phyloP scores from a whole-genome alignment of 1,140 invertebrate genomes.

The Coptotermes formosanus region DNA sequence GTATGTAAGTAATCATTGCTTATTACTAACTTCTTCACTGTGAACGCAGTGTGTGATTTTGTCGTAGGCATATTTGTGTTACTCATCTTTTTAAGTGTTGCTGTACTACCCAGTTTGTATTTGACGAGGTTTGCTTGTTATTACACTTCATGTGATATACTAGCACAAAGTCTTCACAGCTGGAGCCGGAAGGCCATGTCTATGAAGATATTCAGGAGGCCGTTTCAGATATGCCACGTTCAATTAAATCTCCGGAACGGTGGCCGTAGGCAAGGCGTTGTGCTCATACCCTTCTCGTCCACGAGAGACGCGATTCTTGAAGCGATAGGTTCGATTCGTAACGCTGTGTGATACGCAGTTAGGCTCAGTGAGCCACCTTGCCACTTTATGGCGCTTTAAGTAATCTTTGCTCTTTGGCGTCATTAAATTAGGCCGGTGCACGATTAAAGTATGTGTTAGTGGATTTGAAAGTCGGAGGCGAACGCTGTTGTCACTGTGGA shows the following conservation, averaged over 20 bases:
- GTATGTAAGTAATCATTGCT: too few relatives aligned
- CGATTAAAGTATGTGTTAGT: neutral
- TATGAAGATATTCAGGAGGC: neutral
- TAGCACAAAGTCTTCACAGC: neutral
- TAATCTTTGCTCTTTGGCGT: neutral
- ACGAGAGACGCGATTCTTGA: neutral
- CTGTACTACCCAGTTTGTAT: too few relatives aligned
- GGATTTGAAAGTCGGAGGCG: neutral
- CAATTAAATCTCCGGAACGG: neutral
- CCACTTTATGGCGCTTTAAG: neutral
- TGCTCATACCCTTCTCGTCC: neutral
- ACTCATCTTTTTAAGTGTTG: too few relatives aligned
- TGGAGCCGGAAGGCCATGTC: neutral
- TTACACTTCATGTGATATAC: too few relatives aligned
- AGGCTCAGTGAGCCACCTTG: neutral
- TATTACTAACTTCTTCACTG: too few relatives aligned
- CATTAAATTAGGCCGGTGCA: neutral
- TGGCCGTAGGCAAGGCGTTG: neutral
- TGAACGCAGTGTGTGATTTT: too few relatives aligned
- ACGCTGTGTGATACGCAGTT: neutral
- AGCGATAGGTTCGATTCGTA: conserved; percentile 4
- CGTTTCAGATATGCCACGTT: neutral
- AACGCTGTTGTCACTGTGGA: neutral
- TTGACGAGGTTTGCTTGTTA: too few relatives aligned
- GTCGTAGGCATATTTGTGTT: too few relatives aligned